phyloP scores from a whole-genome alignment of 2,888 invertebrate genomes.

The Xestia c-nigrum region DNA sequence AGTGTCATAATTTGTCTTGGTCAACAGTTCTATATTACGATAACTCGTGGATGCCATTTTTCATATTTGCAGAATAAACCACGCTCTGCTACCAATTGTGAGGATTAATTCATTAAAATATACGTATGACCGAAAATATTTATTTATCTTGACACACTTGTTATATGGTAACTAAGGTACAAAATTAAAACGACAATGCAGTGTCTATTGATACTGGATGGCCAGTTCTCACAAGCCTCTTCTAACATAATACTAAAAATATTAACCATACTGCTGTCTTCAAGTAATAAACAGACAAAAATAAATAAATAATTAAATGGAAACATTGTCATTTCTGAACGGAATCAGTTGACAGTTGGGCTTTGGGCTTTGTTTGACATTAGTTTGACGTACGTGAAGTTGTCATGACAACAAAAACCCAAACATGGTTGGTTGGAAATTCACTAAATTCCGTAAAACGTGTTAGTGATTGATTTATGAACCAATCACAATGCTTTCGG shows the following conservation, averaged over 20 bases:
- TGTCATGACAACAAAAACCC: constrained; percentile 37
- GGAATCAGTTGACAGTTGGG: constrained; percentile 10
- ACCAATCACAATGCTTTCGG: constrained; percentile 14
- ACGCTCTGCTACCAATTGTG: too few species aligned
- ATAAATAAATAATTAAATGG: background rate
- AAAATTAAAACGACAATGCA: too few species aligned
- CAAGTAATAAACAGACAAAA: background rate
- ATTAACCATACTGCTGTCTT: background rate
- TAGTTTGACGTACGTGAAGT: constrained; percentile 21
- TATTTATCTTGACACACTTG: too few species aligned
- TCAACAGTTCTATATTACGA: too few species aligned
- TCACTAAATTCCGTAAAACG: background rate
- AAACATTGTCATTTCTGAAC: constrained; percentile 14
- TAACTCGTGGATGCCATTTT: too few species aligned
- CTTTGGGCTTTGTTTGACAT: constrained; percentile 11
- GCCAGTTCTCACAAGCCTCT: too few species aligned
- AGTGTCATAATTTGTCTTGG: too few species aligned
- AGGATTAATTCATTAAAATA: too few species aligned
- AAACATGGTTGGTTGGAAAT: constrained; percentile 3
- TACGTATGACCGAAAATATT: too few species aligned
- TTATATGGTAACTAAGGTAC: too few species aligned
- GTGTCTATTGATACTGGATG: too few species aligned
- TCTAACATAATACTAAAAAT: background rate
- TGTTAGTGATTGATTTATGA: background rate
- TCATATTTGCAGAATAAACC: too few species aligned